Evolutionary conservation across 1,140 invertebrate genomes (phyloP), one percentile per base, ranked within the genome.

Genomic region (Tetramorium alpestre): DNA sequence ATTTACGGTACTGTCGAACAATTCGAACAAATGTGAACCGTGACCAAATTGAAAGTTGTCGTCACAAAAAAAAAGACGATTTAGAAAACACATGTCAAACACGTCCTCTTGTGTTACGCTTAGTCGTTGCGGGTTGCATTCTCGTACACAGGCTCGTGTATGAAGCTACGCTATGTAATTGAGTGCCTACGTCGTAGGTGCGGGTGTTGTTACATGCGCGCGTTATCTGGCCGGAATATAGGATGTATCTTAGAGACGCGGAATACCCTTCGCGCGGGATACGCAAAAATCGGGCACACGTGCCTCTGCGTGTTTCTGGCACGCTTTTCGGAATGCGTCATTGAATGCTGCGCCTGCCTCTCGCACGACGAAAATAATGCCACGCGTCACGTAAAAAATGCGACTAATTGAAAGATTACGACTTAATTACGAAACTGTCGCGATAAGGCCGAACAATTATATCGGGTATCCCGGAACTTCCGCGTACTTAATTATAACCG

Each of bases 121-220:
- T 85, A 76, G 58, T 49, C 67, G 73, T 51, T 58, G 76, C 67
- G 67, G 69, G 60, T 22, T 88, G 73, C 62, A 87, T 70, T 89
- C 58, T 33, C 69, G 47, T 41, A 54, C 78, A 60, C 87, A 62
- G 69, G 67, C 65, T 85, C 56, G 33, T 4, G 33, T 33, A n/a
- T 86, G 58, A 51, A n/a, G 33, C 16, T 64, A 69, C 28, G 33
- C 16, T 64, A 69, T 28, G 87, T 56, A 18, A 10, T 44, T 25
- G 47, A 44, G 64, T 6, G 65, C 13, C 56, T 33, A 28, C 60
- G 49, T 41, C 47, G 47, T 72, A 64, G 70, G 56, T 75, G 56
- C 38, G 72, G 64, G 64, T 6, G 25, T 76, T 51, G 33, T 18
- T 49, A 62, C 54, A 38, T 38, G 18, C 47, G 76, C 73, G 54